These are phyloP conservation scores for Aeoliscus strigatus DNA, from an alignment of 2,797 vertebrate species.

Conservation along the genomic window DNA sequence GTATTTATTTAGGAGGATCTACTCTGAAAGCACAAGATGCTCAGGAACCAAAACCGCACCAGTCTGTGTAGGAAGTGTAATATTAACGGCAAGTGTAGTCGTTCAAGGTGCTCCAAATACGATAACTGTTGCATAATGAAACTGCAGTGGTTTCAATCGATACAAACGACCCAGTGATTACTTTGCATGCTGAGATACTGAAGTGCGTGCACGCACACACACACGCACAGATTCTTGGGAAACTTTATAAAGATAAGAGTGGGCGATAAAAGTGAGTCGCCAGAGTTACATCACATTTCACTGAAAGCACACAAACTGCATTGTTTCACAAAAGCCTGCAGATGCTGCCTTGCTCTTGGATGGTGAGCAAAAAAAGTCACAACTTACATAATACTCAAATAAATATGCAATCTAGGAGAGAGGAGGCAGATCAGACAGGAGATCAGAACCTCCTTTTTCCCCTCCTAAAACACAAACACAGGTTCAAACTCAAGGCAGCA, in stretches of 20 bases:
- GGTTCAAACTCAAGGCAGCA: no score
- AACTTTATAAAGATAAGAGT: slow-evolving; percentile 8
- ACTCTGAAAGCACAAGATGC: slow-evolving; percentile 18
- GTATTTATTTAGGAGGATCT: slow-evolving; percentile 20
- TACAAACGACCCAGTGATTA: slow-evolving; percentile 9
- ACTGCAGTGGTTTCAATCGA: slow-evolving; percentile 23
- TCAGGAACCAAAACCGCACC: slow-evolving; percentile 11
- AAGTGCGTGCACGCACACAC: slow-evolving; percentile 1
- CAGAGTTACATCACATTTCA: slow-evolving; percentile 13
- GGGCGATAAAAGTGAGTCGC: slow-evolving; percentile 7
- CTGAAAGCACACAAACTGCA: slow-evolving; percentile 26
- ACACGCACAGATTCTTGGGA: slow-evolving; percentile 1
- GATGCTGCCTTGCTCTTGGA: slow-evolving; percentile 12
- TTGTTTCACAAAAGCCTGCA: slow-evolving; percentile 7
- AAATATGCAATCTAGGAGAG: slow-evolving; percentile 3
- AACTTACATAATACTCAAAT: slow-evolving; percentile 13
- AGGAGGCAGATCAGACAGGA: no score
- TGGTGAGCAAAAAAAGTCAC: slow-evolving; percentile 14
- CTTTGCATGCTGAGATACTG: slow-evolving; percentile 14
- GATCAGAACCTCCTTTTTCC: no score
- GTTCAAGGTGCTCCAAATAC: no score
- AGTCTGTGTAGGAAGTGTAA: slow-evolving; percentile 19
- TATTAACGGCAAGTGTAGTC: no score
- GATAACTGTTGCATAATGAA: slow-evolving; percentile 15
- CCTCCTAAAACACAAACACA: no score